Evolutionary conservation across 2,113 vertebrate species (phyloP), one percentile per base, ranked within the genome.

Genomic region (Passer montanus): DNA sequence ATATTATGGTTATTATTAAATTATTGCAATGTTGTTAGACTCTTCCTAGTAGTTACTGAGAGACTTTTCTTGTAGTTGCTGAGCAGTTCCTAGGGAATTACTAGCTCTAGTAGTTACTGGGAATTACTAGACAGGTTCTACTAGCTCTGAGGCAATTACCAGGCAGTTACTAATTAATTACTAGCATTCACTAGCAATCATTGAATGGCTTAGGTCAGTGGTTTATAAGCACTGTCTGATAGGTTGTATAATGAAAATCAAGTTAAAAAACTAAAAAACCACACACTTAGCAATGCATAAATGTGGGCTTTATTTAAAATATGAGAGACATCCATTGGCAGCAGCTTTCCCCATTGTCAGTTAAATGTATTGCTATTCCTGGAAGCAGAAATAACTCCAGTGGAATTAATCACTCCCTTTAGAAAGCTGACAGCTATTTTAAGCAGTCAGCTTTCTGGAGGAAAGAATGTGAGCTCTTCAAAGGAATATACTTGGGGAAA

Each of bases 391-490:
- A 76, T 85, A 93, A 85, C 67, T 81, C 8, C 31, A 33, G 15
- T 83, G 67, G 92, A 76, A 94, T 92, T 47, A 83, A 79, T 82
- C 39, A 58, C 31, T 67, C 62, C 73, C 53, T 81, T 74, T 77
- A 53, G 53, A 82, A 93, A 82, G 72, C 66, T 79, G 77, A 52
- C 89, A 87, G 64, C 58, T 94, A 79, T 95, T 93, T 87, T 89
- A 94, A 89, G 47, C 58, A 76, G 82, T 11, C 63, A 35, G 17
- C 52, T 89, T 89, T 87, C 53, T 76, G 44, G 55, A 60, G 63
- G 33, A 15, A 80, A 87, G 14, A 33, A 56, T 72, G 10, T 11
- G 0, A 37, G 11, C 21, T 92, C 50, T 56, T 72, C 50, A 46
- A 46, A 89, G 33, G 76, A 74, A 12, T 59, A 12, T 26, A 9